These are phyloP conservation scores for Trididemnum clinides DNA, from an alignment of 23 tunicate species.

Conservation along the genomic window DNA sequence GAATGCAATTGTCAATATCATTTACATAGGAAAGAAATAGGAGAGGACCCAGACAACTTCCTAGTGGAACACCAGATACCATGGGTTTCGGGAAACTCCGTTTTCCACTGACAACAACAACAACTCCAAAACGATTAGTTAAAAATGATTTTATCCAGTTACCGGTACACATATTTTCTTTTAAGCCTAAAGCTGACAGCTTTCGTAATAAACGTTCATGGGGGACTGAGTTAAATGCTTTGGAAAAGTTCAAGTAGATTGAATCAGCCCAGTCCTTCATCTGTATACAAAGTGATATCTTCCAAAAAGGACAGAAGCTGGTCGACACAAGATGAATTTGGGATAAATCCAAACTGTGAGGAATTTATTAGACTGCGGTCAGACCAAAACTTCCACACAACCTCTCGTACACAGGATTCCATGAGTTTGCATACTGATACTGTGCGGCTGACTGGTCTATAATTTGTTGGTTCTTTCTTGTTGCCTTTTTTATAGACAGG, in stretches of 20 bases:
- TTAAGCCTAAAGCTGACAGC: not conserved
- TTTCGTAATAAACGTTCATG: not conserved
- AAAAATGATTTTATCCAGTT: not conserved
- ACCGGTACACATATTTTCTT: not conserved
- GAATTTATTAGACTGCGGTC: not conserved
- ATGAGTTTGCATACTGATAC: not conserved
- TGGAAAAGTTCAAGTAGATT: not conserved
- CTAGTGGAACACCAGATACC: slow-evolving; percentile 10
- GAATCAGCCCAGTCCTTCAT: not conserved
- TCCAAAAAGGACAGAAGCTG: not conserved
- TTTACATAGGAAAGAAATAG: not conserved
- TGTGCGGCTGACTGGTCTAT: not conserved
- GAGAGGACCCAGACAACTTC: not conserved
- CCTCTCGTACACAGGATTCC: slow-evolving; percentile 1
- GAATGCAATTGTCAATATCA: not conserved
- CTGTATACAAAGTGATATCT: not conserved
- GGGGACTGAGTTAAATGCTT: not conserved
- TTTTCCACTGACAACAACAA: not conserved
- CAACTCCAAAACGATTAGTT: not conserved
- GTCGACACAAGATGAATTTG: not conserved
- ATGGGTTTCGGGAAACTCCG: not conserved
- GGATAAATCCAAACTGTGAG: not conserved
- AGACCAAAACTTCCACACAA: not conserved
- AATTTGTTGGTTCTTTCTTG: not conserved
- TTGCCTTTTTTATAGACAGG: slow-evolving; percentile 5